Conservation (phyloP, 2,888 invertebrate genomes). For the Sturmia bella region DNA sequence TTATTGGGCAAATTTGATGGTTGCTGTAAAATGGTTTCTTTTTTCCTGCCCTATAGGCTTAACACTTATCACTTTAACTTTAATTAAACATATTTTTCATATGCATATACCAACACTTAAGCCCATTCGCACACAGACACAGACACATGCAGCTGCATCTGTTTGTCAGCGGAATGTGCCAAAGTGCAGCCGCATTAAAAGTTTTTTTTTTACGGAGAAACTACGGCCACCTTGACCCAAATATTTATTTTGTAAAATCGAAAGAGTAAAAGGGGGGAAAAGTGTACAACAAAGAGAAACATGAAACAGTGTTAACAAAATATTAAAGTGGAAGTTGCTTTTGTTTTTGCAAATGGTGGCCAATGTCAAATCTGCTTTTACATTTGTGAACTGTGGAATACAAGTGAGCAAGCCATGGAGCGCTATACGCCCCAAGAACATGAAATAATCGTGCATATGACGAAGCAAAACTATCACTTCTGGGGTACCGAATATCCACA, state of each 20-base stretch:
- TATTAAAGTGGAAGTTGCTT: constrained; percentile 1
- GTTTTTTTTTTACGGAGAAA: constrained; percentile 9
- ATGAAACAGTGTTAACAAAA: constrained; percentile 5
- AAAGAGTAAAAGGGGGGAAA: background rate
- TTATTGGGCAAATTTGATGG: constrained; percentile 5
- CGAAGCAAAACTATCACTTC: no score
- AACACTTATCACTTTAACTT: constrained; percentile 30
- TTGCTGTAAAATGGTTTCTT: constrained; percentile 25
- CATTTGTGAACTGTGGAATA: no score
- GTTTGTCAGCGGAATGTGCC: constrained; percentile 16
- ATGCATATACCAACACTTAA: background rate
- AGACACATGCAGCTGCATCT: background rate
- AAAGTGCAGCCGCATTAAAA: constrained; percentile 28
- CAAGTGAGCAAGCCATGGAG: no score
- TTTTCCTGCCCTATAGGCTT: constrained; percentile 21
- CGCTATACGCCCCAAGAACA: no score
- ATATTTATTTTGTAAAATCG: constrained; percentile 41
- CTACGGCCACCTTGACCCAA: constrained; percentile 52
- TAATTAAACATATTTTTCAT: background rate
- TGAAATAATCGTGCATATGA: no score
- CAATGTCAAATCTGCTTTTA: no score
- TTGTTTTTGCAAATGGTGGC: no score
- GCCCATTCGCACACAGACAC: background rate
- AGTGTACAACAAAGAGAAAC: constrained; percentile 5
- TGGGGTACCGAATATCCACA: no score